Evolutionary conservation across 1,140 invertebrate genomes (phyloP).

Genomic region (Ceratoteleas bidentatus): DNA sequence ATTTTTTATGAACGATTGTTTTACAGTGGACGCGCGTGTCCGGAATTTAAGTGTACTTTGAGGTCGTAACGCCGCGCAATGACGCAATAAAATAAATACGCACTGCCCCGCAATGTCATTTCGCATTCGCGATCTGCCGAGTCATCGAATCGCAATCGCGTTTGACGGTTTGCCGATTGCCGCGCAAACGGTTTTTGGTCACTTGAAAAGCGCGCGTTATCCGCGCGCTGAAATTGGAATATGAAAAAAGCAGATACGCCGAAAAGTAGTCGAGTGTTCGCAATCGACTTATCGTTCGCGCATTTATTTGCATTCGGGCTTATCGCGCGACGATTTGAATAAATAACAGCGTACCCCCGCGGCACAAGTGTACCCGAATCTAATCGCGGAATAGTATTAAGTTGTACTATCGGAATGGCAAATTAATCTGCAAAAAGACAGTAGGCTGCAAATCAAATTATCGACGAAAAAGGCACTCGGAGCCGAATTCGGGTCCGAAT

Average conservation of each 20-base stretch:
- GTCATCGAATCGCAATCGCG: too few relatives aligned
- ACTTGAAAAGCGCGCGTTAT: not conserved
- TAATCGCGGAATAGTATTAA: conserved; percentile 34
- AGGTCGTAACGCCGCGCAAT: conserved; percentile 3
- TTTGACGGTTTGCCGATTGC: too few relatives aligned
- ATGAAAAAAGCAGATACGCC: not conserved
- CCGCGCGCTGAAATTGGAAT: not conserved
- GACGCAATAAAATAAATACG: conserved; percentile 1
- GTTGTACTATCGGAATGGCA: conserved; percentile 4
- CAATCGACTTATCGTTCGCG: conserved; percentile 13
- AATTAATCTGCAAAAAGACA: conserved; percentile 33
- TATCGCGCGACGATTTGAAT: conserved; percentile 34
- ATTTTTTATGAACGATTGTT: conserved; percentile 22
- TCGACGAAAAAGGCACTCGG: too few relatives aligned
- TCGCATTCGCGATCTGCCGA: not conserved
- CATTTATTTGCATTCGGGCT: conserved; percentile 30
- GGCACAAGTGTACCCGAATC: too few relatives aligned
- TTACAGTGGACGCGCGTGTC: conserved; percentile 4
- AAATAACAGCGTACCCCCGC: not conserved
- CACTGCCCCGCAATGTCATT: not conserved
- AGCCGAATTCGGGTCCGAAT: conserved; percentile 13
- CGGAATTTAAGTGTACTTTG: conserved; percentile 11
- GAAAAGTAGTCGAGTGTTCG: conserved; percentile 5
- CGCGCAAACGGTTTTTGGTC: not conserved
- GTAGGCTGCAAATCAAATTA: too few relatives aligned